Evolutionary conservation across 2,113 vertebrate genomes (phyloP).

Genomic region (Heterotis niloticus): DNA sequence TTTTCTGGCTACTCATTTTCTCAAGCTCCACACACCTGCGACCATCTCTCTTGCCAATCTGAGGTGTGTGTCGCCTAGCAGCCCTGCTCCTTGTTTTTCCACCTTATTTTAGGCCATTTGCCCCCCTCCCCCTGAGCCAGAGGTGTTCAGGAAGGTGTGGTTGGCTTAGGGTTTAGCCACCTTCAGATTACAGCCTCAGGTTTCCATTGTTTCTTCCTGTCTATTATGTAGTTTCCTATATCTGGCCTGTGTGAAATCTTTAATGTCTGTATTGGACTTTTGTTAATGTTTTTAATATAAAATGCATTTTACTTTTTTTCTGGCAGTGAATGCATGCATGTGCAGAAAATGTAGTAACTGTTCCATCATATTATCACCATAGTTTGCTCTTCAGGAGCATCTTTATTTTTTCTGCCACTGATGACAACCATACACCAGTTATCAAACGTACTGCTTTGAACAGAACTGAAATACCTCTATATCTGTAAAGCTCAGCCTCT

Average conservation of each 20-base stretch:
- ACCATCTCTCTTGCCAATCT: background rate
- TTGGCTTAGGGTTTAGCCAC: conserved; percentile 24
- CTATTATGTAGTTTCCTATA: conserved; percentile 33
- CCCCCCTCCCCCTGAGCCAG: background rate
- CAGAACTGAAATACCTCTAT: too few species aligned
- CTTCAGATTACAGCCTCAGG: conserved; percentile 10
- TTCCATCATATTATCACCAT: too few species aligned
- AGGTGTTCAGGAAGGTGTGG: background rate
- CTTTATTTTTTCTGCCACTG: too few species aligned
- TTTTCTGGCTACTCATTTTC: conserved; percentile 19
- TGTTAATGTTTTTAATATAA: too few species aligned
- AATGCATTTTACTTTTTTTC: too few species aligned
- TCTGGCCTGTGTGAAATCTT: conserved; percentile 20
- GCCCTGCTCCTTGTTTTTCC: conserved; percentile 3
- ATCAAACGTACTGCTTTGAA: too few species aligned
- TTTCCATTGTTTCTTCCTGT: conserved; percentile 23
- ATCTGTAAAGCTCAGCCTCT: too few species aligned
- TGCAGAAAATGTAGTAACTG: too few species aligned
- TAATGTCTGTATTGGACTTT: too few species aligned
- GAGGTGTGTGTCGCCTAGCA: background rate
- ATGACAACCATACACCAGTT: too few species aligned
- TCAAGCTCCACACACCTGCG: background rate
- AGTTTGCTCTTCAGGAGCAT: too few species aligned
- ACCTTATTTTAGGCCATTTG: background rate
- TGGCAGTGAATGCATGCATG: background rate